Evolutionary conservation across 2,113 vertebrate species (phyloP).

Genomic region (Vimba vimba): DNA sequence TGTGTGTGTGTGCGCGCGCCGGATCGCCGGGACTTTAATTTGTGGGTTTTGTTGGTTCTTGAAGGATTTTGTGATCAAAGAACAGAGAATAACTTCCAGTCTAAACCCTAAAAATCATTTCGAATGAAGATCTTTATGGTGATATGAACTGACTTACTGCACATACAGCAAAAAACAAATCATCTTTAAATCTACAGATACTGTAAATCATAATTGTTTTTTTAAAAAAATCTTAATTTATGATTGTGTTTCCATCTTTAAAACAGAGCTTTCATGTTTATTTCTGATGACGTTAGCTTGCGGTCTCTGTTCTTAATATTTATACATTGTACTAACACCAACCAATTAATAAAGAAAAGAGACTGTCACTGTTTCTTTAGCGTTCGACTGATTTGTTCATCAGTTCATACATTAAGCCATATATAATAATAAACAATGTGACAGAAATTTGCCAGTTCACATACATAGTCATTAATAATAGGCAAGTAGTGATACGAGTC

Average conservation of each 20-base stretch:
- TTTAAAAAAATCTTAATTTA: conserved; percentile 36
- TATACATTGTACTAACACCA: conserved; percentile 34
- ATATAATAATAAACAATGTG: not conserved
- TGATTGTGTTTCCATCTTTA: not conserved
- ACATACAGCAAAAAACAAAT: not conserved
- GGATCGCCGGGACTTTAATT: not conserved
- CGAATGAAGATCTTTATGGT: not conserved
- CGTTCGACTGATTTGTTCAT: not conserved
- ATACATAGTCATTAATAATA: not conserved
- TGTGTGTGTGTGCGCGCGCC: too few relatives aligned
- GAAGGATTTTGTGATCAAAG: not conserved
- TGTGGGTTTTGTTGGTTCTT: not conserved
- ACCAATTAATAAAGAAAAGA: conserved; percentile 33
- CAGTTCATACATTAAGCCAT: not conserved
- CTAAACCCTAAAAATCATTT: conserved; percentile 4
- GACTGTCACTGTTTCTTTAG: not conserved
- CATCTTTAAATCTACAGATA: conserved; percentile 12
- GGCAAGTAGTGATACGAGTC: not conserved
- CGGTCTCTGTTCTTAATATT: conserved; percentile 16
- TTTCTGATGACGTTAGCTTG: not conserved
- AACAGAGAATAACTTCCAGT: not conserved
- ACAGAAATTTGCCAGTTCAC: not conserved
- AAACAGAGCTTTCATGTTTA: not conserved
- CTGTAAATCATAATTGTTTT: not conserved
- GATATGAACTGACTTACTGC: not conserved